Conservation (phyloP, 2,888 invertebrate species). For the Clepsis dumicolana region DNA sequence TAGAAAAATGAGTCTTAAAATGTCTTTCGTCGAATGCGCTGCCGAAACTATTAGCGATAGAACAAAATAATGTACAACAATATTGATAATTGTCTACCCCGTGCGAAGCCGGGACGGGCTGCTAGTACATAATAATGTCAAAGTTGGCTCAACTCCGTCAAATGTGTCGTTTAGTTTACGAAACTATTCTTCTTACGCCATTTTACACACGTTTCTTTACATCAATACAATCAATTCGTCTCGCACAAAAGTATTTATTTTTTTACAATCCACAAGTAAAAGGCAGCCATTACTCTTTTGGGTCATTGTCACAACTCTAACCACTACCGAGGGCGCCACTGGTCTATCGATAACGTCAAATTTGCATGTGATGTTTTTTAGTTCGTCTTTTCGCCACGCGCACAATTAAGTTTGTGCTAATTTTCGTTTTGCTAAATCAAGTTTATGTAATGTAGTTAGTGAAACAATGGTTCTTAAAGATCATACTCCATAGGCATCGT, state of each 20-base stretch:
- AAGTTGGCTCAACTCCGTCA: too few relatives aligned
- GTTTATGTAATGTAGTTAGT: not conserved
- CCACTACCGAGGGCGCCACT: not conserved
- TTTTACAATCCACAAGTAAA: constrained; percentile 10
- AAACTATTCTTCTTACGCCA: not conserved
- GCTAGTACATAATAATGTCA: too few relatives aligned
- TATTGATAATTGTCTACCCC: too few relatives aligned
- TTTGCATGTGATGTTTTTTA: constrained; percentile 1
- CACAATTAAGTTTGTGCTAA: not conserved
- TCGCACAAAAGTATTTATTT: constrained; percentile 8
- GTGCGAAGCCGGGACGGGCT: too few relatives aligned
- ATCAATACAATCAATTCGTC: constrained; percentile 27
- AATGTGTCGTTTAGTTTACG: not conserved
- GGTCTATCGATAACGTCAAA: not conserved
- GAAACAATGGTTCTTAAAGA: constrained; percentile 11
- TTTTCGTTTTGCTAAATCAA: not conserved
- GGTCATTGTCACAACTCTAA: constrained; percentile 35
- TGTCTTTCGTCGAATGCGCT: too few relatives aligned
- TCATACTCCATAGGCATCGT: not conserved
- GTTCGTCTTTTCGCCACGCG: not conserved
- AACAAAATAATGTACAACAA: too few relatives aligned
- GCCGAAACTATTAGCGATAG: too few relatives aligned
- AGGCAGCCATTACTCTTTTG: not conserved
- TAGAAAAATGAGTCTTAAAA: too few relatives aligned
- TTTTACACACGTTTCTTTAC: not conserved